Evolutionary conservation across 2,113 vertebrate species (phyloP), one percentile per base, ranked within the genome.

Genomic region (Uria aalge): DNA sequence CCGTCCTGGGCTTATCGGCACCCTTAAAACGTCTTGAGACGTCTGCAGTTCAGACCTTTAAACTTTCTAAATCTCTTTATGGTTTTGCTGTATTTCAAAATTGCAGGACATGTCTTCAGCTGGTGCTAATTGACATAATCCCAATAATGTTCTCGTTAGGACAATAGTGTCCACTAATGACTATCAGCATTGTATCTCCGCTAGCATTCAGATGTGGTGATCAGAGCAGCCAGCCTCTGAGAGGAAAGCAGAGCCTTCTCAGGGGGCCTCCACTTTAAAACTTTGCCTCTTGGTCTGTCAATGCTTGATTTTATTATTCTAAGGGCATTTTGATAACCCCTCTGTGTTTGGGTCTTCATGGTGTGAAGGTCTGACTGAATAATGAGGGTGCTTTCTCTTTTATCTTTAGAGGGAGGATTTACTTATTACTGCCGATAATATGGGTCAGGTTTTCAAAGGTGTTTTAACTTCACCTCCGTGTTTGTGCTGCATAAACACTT

Each of bases 381-480:
- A 96, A 96, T 96, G 94, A 97, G 94, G 66, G 41, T 72, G 86
- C 67, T 94, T 95, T 97, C 85, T 68, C 96, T 97, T 97, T 97
- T 76, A 95, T 95, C 92, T 95, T 85, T 96, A 92, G 94, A 96
- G 81, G 81, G 84, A 94, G 89, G 95, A 95, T 97, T 96, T 94
- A 85, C 94, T 94, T 95, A 95, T 97, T 96, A 96, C 84, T 91
- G 67, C 63, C 3, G 3, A 96, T 96, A 97, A 94, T 92, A 85
- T 12, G 71, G 91, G 94, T 95, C 92, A 94, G 84, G 63, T 83
- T 96, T 97, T 97, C 95, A 97, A 97, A 97, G 77, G 38, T 91
- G 74, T 95, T 94, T 83, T 87, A 94, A 82, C 77, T 92, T 95
- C 94, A 97, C 89, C 94, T 95, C 69, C 71, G 7, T 95, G 95